A percentile compares a stretch with the other conserved stretches of the same genome.
Conservation (phyloP, 2,797 vertebrate species). For the Phalloptychus januarius region DNA sequence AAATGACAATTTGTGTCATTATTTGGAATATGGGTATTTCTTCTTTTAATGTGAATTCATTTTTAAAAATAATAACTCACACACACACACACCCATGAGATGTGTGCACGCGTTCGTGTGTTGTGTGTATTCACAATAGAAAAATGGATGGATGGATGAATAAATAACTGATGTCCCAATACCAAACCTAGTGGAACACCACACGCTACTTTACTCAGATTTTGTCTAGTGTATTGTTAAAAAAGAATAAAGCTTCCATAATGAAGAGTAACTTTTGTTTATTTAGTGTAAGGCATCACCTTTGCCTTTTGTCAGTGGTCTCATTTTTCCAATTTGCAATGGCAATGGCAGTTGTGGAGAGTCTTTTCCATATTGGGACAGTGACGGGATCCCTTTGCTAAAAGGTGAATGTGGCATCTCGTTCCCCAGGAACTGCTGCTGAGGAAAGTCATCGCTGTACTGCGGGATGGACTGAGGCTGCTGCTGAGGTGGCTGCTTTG, state of each 20-base stretch:
- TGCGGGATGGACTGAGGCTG: constrained; percentile 90
- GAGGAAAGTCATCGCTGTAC: constrained; percentile 86
- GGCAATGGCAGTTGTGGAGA: constrained; percentile 88
- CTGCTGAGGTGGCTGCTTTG: constrained; percentile 88
- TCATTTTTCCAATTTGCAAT: constrained; percentile 85
- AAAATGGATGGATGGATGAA: background rate
- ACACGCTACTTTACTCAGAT: background rate
- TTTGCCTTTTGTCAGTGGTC: constrained; percentile 86
- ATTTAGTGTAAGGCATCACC: constrained; percentile 74
- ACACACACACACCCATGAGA: too few species aligned
- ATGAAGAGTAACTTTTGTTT: background rate
- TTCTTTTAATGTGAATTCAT: background rate
- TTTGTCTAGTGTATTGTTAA: background rate
- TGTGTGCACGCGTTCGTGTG: background rate
- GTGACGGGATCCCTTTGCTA: constrained; percentile 83
- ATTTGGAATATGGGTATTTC: background rate
- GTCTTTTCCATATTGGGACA: constrained; percentile 90
- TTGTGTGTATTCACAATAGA: background rate
- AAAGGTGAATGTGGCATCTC: constrained; percentile 87
- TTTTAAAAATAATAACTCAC: background rate
- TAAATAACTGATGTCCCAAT: background rate
- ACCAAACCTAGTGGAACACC: background rate
- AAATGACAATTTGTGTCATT: background rate
- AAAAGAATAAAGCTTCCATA: background rate
- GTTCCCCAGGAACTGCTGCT: constrained; percentile 88